Evolutionary conservation across 1,140 invertebrate genomes (phyloP).

Genomic region (Drosophila ironensis): DNA sequence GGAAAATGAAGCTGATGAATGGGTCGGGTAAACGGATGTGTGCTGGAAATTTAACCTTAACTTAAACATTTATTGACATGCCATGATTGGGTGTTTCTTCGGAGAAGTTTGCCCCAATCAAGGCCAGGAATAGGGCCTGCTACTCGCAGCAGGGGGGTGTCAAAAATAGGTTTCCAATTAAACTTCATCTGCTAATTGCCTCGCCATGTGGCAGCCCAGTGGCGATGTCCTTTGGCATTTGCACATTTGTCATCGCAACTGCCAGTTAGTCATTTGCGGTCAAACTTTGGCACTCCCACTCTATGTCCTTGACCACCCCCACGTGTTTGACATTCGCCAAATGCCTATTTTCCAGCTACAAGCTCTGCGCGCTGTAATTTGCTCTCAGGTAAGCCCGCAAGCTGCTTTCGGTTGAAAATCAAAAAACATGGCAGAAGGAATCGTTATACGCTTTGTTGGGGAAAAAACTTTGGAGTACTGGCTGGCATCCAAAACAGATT

Average conservation of each 20-base stretch:
- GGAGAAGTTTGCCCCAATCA: neutral
- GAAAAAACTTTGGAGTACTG: neutral
- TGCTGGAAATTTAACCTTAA: constrained; percentile 40
- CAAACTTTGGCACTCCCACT: constrained; percentile 19
- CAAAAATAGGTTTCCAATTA: neutral
- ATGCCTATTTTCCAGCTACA: neutral
- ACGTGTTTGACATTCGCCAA: neutral
- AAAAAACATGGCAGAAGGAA: neutral
- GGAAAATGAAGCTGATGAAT: constrained; percentile 53
- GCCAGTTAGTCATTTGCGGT: constrained; percentile 38
- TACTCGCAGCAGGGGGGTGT: neutral
- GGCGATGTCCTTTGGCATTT: neutral
- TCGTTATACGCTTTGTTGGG: neutral
- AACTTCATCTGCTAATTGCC: neutral
- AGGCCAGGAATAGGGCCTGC: neutral
- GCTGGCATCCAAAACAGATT: constrained; percentile 26
- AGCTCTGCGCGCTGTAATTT: neutral
- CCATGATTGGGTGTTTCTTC: constrained; percentile 3
- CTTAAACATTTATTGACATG: constrained; percentile 7
- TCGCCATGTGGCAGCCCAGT: neutral
- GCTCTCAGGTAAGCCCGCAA: neutral
- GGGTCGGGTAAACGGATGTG: constrained; percentile 5
- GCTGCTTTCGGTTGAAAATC: neutral
- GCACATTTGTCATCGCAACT: neutral
- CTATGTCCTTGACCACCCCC: neutral